Evolutionary conservation across 1,140 invertebrate species (phyloP).

Genomic region (Saccostrea cuccullata): DNA sequence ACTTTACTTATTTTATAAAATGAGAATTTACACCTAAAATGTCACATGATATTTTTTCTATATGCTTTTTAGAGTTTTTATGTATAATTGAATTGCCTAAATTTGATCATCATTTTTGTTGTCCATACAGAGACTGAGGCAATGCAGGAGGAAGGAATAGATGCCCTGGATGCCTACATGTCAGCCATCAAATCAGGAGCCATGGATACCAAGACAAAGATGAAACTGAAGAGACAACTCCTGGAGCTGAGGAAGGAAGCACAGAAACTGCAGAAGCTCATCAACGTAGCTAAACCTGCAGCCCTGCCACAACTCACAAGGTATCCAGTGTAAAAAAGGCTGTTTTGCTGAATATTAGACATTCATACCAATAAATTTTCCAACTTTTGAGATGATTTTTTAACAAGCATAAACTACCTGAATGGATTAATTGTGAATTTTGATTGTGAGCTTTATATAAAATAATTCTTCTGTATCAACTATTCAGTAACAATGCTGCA

Average conservation of each 20-base stretch:
- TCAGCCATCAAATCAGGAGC: constrained; percentile 75
- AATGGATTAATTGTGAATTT: too few species aligned
- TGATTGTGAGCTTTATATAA: too few species aligned
- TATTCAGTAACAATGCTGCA: background rate
- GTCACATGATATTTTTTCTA: background rate
- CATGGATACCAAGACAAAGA: constrained; percentile 77
- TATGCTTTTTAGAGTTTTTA: background rate
- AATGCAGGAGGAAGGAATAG: constrained; percentile 69
- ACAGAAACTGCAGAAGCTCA: constrained; percentile 84
- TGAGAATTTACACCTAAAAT: too few species aligned
- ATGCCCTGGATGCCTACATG: constrained; percentile 79
- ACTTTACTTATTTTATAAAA: too few species aligned
- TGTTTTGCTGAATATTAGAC: background rate
- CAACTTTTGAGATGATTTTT: background rate
- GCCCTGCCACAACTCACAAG: constrained; percentile 61
- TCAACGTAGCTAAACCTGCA: constrained; percentile 88
- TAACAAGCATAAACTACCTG: too few species aligned
- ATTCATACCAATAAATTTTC: background rate
- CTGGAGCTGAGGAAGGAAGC: constrained; percentile 86
- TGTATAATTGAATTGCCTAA: background rate
- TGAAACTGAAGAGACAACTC: constrained; percentile 81
- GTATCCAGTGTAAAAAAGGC: background rate
- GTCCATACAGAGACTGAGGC: constrained; percentile 65
- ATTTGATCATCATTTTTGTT: constrained; percentile 3
- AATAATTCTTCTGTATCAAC: background rate